phyloP scores from a whole-genome alignment of 2,797 vertebrate species.

The Mico argentatus region DNA sequence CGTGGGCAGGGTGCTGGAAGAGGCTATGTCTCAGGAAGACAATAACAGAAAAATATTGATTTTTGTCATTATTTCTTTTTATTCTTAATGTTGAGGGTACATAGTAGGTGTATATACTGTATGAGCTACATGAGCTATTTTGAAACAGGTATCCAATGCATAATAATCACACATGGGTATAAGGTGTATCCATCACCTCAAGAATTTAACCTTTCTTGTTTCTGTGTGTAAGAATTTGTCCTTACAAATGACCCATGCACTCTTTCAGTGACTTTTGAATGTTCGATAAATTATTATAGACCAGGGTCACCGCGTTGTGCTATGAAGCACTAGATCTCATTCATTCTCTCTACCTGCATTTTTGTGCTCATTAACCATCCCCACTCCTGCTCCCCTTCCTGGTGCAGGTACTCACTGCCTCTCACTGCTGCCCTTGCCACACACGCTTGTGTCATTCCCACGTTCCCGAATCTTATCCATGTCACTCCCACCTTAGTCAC shows the following conservation, averaged over 20 bases:
- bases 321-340: neutral
- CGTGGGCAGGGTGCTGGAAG: neutral
- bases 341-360: neutral
- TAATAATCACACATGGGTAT: neutral
- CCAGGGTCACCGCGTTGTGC: neutral
- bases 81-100: neutral
- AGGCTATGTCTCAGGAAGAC: neutral
- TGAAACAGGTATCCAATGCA: neutral
- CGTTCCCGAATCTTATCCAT: fast-evolving
- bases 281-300: neutral
- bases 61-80: neutral
- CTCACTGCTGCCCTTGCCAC: fast-evolving
- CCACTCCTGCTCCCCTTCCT: neutral
- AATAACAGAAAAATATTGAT: neutral
- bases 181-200: neutral
- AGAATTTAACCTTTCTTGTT: neutral
- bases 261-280: neutral
- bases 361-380: neutral
- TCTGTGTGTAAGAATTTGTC: neutral
- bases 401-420: fast-evolving
- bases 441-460: fast-evolving
- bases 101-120: neutral
- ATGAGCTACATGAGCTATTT: neutral
- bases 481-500: too few relatives aligned
- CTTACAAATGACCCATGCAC: neutral